Evolutionary conservation across 2,888 invertebrate genomes (phyloP), one percentile per base, ranked within the genome.

Genomic region (Bimastos eiseni): DNA sequence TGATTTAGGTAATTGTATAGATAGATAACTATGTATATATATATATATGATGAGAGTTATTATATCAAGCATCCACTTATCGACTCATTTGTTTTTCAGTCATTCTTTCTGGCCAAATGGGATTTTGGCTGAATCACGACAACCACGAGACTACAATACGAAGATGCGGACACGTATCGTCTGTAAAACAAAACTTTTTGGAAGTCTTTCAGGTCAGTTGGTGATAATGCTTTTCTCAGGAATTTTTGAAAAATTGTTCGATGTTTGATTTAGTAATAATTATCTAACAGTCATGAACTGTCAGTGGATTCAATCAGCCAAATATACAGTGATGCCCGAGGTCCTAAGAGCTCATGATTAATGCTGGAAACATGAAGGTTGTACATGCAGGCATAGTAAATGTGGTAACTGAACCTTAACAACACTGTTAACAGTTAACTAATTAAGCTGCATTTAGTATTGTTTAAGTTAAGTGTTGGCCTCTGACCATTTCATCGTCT

Each of bases 171-270:
- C 98, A 0, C 96, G 97, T 92, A 97, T 98, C 0, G 97, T 97
- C 21, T 98, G 98, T 89, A 98, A 98, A 95, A 97, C 97, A 3
- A 97, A 98, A 83, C 96, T 98, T 92, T 95, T 98, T 21, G 97
- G 97, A 0, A 97, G 97, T 93, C 96, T 98, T 89, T 97, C 98
- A 94, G 97, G 97, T 97, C 95, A 90, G 92, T 88, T 83, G 83
- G 83, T n/a, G 84, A 30, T 24, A 55, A 55, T 55, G 55, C 55
- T 30, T 55, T 1, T 55, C 24, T 55, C 55, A 55, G 44, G 44
- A 44, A 24, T 30, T 30, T n/a, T 70, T 70, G 70, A 8, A 11
- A n/a, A 70, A 8, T 70, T n/a, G 13, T 70, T 70, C 30, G 4
- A 11, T n/a, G 70, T 70, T 70, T n/a, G n/a, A 11, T 70, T 30